Evolutionary conservation across 2,888 invertebrate species (phyloP), one percentile per base, ranked within the genome.

Genomic region (Andricus quercusramuli): DNA sequence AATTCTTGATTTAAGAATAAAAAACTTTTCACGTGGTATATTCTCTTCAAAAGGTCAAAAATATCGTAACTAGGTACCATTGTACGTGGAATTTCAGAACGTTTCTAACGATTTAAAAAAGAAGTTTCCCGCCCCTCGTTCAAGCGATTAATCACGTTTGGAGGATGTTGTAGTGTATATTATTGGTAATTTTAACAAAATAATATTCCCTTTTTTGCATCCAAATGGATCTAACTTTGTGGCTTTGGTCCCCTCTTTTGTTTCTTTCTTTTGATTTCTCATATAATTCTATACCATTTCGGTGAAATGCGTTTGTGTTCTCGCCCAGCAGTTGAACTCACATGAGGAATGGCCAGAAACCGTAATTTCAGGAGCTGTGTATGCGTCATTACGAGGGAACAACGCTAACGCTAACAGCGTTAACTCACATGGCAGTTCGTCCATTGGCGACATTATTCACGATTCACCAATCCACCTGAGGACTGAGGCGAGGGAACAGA

Each of bases 301-400:
- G 74, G 22, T 47, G n/a, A 32, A 56, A 56, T 56, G 51, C 32
- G 13, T 32, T 74, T 32, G 74, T 74, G 32, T 74, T 74, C 32
- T 3, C 56, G n/a, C 9, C 56, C 5, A n/a, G 32, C 32, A 62
- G 22, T 78, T 51, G 79, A 80, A 81, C 77, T 83, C 77, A 81
- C 82, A 79, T 79, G 77, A 80, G 79, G 77, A 56, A 70, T 74
- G 51, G 83, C 80, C 79, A 77, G 88, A 85, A 89, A 90, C 90
- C 88, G 87, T 88, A 89, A 90, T 90, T 88, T 87, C 85, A 79
- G 83, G 82, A 78, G 76, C 25, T 85, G 83, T 89, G 87, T 89
- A 88, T 90, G 89, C 90, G 89, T 91, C 90, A 91, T 91, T 91
- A 90, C 88, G 89, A 86, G 87, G 89, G 89, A 91, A 90, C 88